Evolutionary conservation across 2,888 invertebrate species (phyloP), one percentile per base, ranked within the genome.

Genomic region (Eupeodes luniger): DNA sequence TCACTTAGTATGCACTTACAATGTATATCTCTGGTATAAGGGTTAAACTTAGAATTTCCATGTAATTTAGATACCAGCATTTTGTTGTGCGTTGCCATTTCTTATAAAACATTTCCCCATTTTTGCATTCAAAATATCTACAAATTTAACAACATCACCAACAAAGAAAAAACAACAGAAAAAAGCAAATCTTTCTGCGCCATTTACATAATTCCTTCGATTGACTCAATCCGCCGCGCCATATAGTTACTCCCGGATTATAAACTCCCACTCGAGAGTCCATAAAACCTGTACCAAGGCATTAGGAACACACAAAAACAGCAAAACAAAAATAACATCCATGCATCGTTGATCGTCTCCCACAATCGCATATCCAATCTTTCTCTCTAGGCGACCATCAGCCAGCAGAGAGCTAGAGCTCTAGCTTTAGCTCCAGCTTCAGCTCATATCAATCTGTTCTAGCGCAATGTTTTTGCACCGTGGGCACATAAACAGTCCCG

Each of bases 361-460:
- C 76, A 84, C 87, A 87, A 84, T 87, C 84, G 55, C 59, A 80
- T 55, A 76, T 77, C 53, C 55, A 66, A 87, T 87, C 87, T 87
- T 27, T 27, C 76, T 66, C 16, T 53, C 53, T 67, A 16, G 83
- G 79, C 75, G 72, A 64, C 6, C 70, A 84, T 70, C 40, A 40
- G 27, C 9, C 40, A 40, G 40, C 40, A 40, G 40, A 40, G 40
- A 40, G 40, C 40, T 40, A 9, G 40, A 40, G 40, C 6, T 40
- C 5, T 7, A 40, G 40, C 40, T 40, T 77, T 7, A 40, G 40
- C 40, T 40, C 77, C 76, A 81, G 40, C 40, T 40, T 72, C 76
- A 81, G 74, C 67, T 85, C 85, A 81, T 88, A 88, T 88, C 88
- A 88, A 88, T 88, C 85, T 88, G 88, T 88, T 88, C 81, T 76